A percentile compares a stretch with the other conserved stretches of the same genome.
Conservation (phyloP, 2,113 vertebrate genomes). For the Amblyornis subalaris region DNA sequence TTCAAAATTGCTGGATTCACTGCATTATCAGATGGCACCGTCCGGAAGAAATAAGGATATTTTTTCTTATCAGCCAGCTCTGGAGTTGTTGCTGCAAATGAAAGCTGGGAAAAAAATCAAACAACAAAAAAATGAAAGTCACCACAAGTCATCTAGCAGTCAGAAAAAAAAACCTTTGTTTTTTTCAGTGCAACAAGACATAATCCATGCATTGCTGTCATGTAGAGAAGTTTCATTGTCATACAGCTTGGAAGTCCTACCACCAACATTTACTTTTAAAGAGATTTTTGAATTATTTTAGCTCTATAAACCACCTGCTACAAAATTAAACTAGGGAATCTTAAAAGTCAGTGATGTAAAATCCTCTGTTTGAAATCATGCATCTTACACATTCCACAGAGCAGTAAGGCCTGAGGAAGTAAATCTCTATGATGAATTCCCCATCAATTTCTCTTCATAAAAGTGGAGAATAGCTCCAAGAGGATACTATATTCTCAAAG, state of each 20-base stretch:
- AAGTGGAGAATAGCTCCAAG: background rate
- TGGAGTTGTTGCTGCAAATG: conserved; percentile 96
- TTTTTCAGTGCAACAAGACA: background rate
- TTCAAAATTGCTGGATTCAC: conserved; percentile 97
- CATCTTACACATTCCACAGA: background rate
- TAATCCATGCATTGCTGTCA: background rate
- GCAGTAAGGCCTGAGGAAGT: background rate
- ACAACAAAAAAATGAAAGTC: background rate
- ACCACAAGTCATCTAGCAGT: background rate
- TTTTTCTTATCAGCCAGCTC: conserved; percentile 98
- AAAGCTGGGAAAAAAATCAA: conserved; percentile 78
- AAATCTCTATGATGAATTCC: background rate
- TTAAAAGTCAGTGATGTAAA: background rate
- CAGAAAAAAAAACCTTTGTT: background rate
- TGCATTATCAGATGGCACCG: conserved; percentile 96
- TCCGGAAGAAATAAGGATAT: conserved; percentile 98
- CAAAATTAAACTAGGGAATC: background rate
- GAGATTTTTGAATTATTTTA: background rate
- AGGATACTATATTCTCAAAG: background rate
- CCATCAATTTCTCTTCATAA: background rate
- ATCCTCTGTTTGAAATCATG: background rate
- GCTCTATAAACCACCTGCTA: background rate
- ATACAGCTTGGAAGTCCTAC: background rate
- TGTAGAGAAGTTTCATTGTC: background rate
- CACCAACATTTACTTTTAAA: background rate